These are phyloP conservation scores for Hypothenemus hampei DNA, from an alignment of 1,140 invertebrate genomes.

Conservation along the genomic window DNA sequence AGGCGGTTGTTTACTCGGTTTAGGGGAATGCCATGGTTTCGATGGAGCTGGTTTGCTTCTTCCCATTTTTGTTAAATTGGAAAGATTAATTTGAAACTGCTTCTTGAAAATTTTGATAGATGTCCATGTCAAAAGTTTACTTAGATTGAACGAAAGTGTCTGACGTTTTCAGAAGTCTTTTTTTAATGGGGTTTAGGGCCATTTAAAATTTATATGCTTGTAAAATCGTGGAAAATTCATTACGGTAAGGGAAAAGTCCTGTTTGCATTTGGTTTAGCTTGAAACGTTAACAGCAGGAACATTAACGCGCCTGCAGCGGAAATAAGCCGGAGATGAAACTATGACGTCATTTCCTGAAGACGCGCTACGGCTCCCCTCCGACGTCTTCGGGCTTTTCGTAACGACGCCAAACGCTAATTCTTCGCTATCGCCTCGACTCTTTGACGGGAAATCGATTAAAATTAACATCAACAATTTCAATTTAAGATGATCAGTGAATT, in stretches of 20 bases:
- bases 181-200: too few relatives aligned
- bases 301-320: conserved; percentile 44
- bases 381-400: conserved; percentile 32
- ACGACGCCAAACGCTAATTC: conserved; percentile 23
- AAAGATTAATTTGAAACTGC: not conserved
- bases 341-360: conserved; percentile 47
- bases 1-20: conserved; percentile 27
- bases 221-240: conserved; percentile 7
- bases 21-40: conserved; percentile 27
- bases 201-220: too few relatives aligned
- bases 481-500: too few relatives aligned
- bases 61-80: too few relatives aligned
- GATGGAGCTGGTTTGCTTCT: conserved; percentile 27
- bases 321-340: conserved; percentile 49
- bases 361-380: conserved; percentile 38
- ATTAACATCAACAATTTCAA: not conserved
- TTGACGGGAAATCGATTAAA: conserved; percentile 29
- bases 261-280: conserved; percentile 19
- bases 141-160: too few relatives aligned
- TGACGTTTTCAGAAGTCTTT: too few relatives aligned
- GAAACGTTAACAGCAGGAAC: conserved; percentile 30
- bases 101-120: not conserved
- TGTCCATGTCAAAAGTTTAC: too few relatives aligned
- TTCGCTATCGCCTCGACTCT: conserved; percentile 19
- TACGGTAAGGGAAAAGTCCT: conserved; percentile 9